phyloP scores from a whole-genome alignment of 2,113 vertebrate species.

The Scartelaos histophorus region DNA sequence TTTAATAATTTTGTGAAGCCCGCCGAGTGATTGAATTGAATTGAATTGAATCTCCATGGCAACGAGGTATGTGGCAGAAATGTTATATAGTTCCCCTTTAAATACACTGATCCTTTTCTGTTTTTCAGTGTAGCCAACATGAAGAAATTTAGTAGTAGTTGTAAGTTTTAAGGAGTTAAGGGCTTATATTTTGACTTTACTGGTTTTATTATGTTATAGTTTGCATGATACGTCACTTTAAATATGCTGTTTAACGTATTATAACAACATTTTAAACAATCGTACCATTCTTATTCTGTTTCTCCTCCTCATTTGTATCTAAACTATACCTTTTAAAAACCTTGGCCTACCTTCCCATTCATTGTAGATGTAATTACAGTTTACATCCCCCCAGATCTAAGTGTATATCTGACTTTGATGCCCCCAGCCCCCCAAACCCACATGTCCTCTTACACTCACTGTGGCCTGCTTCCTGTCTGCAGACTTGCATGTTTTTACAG shows the following conservation, averaged over 20 bases:
- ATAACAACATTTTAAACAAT: neutral
- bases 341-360: neutral
- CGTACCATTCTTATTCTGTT: neutral
- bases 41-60: no score
- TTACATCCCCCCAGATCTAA: constrained; percentile 26
- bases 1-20: no score
- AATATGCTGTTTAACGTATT: neutral
- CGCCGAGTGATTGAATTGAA: no score
- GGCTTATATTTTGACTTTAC: no score
- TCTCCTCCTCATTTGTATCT: neutral
- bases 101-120: no score
- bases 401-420: constrained; percentile 17
- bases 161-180: no score
- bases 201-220: no score
- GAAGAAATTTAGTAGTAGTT: no score
- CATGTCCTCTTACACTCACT: constrained; percentile 8
- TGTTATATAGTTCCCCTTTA: no score
- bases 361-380: constrained; percentile 9
- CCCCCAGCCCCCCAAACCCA: constrained; percentile 24
- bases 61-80: no score
- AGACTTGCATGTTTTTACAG: constrained; percentile 61
- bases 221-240: neutral
- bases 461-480: constrained; percentile 63
- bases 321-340: neutral
- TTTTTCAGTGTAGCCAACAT: no score